Base-by-base conservation (phyloP, 2,888 invertebrate species). In the Halictus quadricinctus region DNA sequence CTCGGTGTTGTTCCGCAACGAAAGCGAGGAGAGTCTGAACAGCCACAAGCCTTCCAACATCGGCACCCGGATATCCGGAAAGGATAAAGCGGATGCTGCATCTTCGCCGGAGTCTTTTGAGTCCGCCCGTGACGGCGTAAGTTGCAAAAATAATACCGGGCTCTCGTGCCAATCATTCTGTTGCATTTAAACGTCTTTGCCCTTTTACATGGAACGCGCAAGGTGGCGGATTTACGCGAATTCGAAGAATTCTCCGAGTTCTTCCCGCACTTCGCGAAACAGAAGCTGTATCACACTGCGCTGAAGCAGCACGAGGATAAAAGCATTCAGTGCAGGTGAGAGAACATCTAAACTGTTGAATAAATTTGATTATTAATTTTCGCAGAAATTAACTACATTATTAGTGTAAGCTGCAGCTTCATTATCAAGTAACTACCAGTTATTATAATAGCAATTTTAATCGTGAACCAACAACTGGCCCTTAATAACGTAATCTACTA, bases 21-120 rank as follows among this genome's bases (percentile, higher is more conserved):
- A 97, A 93, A 97, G 96, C 93, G 96, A 96, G 83, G 96, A 95
- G 84, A 96, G 95, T 80, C 95, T 94, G 83, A 91, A 92, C 82
- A 93, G 92, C 93, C 95, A 89, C 95, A 95, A 95, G 94, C 95
- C 87, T 93, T 95, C 92, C 89, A 95, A 89, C 91, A 95, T 90
- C 90, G 95, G 94, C 93, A 95, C 94, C 92, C 95, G 92, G 82
- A 86, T 92, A 90, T 95, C 86, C 91, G 94, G 85, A 90, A 92
- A 94, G 93, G 90, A 95, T 94, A 91, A 95, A 91, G 94, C 91
- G 90, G 95, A 91, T 85, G 95, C 88, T 92, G 97, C 98, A 87
- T 98, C 98, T 89, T 98, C 98, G 25, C 98, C 98, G 0, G 99
- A 99, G 94, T 99, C 99, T 86, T 99, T 99, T 95, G 98, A 98